phyloP scores from a whole-genome alignment of 2,888 invertebrate genomes.

The Chrysolina oricalcia region DNA sequence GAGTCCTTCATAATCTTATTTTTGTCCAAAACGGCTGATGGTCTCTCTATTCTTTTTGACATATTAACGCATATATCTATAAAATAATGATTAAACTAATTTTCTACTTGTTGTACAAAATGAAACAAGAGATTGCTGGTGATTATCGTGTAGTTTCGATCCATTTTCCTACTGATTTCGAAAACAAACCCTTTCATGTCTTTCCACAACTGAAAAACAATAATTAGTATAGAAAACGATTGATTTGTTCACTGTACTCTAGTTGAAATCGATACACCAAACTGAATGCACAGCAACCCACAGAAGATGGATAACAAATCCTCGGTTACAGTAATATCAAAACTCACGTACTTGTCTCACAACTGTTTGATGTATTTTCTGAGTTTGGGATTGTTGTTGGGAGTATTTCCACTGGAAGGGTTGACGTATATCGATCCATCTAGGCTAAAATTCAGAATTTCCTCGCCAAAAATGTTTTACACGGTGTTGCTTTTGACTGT shows the following conservation, averaged over 20 bases:
- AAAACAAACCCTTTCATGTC: neutral
- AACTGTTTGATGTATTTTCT: slow-evolving; percentile 24
- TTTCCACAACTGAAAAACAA: neutral
- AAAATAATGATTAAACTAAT: too few species aligned
- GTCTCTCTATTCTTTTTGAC: too few species aligned
- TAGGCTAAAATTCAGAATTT: slow-evolving; percentile 11
- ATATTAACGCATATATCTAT: too few species aligned
- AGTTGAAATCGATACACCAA: neutral
- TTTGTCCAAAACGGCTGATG: too few species aligned
- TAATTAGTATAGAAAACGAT: neutral
- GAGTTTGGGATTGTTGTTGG: slow-evolving; percentile 26
- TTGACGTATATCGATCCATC: slow-evolving; percentile 25
- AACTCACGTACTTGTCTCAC: slow-evolving; percentile 17
- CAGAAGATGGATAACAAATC: slow-evolving; percentile 13
- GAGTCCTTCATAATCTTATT: too few species aligned
- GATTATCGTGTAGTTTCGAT: too few species aligned
- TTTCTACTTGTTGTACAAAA: too few species aligned
- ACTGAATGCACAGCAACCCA: neutral
- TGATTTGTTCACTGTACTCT: neutral
- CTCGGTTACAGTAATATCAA: slow-evolving; percentile 19
- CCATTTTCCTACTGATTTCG: neutral
- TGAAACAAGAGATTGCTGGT: too few species aligned
- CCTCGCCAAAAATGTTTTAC: slow-evolving; percentile 20
- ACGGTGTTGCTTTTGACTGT: neutral
- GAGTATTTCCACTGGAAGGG: slow-evolving; percentile 30